Evolutionary conservation across 1,140 invertebrate genomes (phyloP).

Genomic region (Meloidogyne exigua): DNA sequence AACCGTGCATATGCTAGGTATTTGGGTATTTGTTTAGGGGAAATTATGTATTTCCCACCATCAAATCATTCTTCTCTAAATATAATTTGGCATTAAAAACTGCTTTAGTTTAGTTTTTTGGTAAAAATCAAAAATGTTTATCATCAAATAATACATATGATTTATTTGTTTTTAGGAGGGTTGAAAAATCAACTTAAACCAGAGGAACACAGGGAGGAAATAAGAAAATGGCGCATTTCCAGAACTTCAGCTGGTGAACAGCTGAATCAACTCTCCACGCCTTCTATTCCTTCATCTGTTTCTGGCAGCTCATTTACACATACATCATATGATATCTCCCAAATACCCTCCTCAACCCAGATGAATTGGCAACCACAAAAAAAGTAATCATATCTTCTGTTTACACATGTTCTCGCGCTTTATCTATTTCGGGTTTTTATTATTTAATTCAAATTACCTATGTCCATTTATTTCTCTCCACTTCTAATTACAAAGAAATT

Average conservation of each 20-base stretch:
- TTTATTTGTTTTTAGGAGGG: conserved; percentile 69
- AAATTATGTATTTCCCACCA: too few species aligned
- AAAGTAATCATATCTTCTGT: background rate
- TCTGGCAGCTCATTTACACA: conserved; percentile 1
- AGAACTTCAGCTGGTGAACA: background rate
- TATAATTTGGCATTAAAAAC: too few species aligned
- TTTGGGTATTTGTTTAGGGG: background rate
- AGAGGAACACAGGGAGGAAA: conserved; percentile 80
- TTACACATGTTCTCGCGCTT: background rate
- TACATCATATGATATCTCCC: background rate
- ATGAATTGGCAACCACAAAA: background rate
- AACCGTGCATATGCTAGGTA: conserved; percentile 79
- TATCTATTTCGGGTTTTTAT: background rate
- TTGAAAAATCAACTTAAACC: conserved; percentile 85
- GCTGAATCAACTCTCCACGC: background rate
- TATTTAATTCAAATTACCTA: background rate
- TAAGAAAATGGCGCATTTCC: conserved; percentile 77
- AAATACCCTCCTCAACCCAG: background rate
- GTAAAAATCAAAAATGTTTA: too few species aligned
- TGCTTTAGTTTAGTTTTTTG: too few species aligned
- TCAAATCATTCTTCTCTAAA: too few species aligned
- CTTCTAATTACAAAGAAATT: background rate
- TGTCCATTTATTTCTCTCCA: too few species aligned
- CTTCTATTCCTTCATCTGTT: conserved; percentile 2
- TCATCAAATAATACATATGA: too few species aligned